Evolutionary conservation across 23 tunicate species (phyloP), one percentile per base, ranked within the genome.

Genomic region (Corella eumyota): DNA sequence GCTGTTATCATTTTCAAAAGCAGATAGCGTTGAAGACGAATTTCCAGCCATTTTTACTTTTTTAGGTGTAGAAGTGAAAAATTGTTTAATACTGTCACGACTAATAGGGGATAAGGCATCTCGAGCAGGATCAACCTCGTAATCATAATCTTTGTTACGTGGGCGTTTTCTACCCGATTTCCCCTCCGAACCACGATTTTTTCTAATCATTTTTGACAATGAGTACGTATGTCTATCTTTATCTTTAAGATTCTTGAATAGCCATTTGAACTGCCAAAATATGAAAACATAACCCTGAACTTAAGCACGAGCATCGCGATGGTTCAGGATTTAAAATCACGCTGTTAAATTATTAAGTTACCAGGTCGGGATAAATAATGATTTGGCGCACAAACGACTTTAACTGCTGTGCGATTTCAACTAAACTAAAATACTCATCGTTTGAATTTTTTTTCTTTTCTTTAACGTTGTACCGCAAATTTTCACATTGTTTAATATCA

Each of bases 81-180:
- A n/a, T n/a, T n/a, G n/a, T n/a, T n/a, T n/a, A n/a, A n/a, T n/a
- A n/a, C n/a, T n/a, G n/a, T n/a, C n/a, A n/a, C n/a, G n/a, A n/a
- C n/a, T n/a, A n/a, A n/a, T n/a, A n/a, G n/a, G n/a, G n/a, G n/a
- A n/a, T n/a, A n/a, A n/a, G n/a, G n/a, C n/a, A n/a, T n/a, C n/a
- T n/a, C n/a, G n/a, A n/a, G n/a, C n/a, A n/a, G n/a, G n/a, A n/a
- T n/a, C n/a, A n/a, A n/a, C n/a, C n/a, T n/a, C n/a, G n/a, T n/a
- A n/a, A n/a, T n/a, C n/a, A n/a, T n/a, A n/a, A n/a, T n/a, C n/a
- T n/a, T n/a, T 50, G 27, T 25, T 25, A 20, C 57, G 21, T 50
- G 57, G 57, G 27, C 57, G 57, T 58, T 58, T 58, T 23, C 63
- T 25, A 28, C 63, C 63, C 13, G 63, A 58, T 35, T 58, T 58